Evolutionary conservation across 2,797 vertebrate species (phyloP).

Genomic region (Rallus crepitans): DNA sequence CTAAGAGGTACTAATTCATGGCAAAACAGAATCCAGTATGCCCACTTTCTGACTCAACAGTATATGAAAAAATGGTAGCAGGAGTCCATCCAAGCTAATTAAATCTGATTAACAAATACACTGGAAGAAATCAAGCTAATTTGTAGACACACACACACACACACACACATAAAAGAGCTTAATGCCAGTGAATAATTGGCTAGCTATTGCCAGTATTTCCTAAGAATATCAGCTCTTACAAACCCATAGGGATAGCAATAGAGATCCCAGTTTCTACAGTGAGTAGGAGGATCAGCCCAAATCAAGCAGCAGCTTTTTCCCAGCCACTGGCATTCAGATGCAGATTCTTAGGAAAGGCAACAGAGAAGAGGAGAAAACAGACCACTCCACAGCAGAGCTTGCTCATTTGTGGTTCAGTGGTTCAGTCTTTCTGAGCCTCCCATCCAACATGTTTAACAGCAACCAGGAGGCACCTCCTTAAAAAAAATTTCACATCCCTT

Average conservation of each 20-base stretch:
- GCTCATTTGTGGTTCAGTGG: background rate
- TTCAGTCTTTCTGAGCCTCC: background rate
- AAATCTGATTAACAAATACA: slow-evolving; percentile 8
- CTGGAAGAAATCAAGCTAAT: slow-evolving; percentile 21
- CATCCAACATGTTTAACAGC: background rate
- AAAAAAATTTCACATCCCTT: background rate
- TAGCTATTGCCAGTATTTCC: background rate
- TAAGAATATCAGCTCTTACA: background rate
- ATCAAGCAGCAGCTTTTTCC: background rate
- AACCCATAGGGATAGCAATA: background rate
- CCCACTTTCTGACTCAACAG: background rate
- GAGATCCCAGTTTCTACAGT: background rate
- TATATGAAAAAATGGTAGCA: background rate
- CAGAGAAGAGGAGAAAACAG: background rate
- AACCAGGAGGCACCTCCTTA: background rate
- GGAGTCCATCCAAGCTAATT: background rate
- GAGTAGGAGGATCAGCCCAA: background rate
- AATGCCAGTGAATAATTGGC: background rate
- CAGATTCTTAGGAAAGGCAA: background rate
- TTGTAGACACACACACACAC: background rate
- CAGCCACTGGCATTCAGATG: background rate
- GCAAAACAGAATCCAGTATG: background rate
- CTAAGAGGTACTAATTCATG: background rate
- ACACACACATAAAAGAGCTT: background rate
- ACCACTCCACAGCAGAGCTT: background rate